phyloP scores from a whole-genome alignment of 2,888 invertebrate species.

The Deilephila porcellus region DNA sequence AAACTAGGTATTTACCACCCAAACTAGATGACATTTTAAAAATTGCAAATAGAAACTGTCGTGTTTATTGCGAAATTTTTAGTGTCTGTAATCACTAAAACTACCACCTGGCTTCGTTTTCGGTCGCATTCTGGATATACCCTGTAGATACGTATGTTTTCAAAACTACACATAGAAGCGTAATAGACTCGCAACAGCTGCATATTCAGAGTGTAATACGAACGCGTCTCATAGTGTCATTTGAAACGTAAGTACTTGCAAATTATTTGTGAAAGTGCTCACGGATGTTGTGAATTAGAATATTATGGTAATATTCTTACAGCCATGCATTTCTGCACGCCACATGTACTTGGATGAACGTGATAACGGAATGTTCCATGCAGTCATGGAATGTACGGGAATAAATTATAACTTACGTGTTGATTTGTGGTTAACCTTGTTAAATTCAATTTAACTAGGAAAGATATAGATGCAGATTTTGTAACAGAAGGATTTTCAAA shows the following conservation, averaged over 20 bases:
- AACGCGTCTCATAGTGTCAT: constrained; percentile 24
- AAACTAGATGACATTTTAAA: no score
- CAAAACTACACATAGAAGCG: background rate
- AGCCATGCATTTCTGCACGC: constrained; percentile 2
- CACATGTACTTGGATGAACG: constrained; percentile 5
- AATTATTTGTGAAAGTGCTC: constrained; percentile 51
- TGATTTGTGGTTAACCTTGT: background rate
- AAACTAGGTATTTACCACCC: no score
- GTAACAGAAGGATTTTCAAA: background rate
- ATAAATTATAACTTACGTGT: background rate
- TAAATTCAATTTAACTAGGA: background rate
- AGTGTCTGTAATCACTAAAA: no score
- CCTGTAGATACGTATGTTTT: background rate
- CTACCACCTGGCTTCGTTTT: no score
- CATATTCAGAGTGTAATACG: constrained; percentile 9
- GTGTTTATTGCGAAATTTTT: no score
- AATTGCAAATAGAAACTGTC: no score
- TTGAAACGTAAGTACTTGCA: constrained; percentile 43
- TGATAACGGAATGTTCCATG: constrained; percentile 1
- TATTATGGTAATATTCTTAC: constrained; percentile 46
- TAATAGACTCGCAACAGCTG: constrained; percentile 18
- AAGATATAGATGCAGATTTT: background rate
- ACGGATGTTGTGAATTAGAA: constrained; percentile 46
- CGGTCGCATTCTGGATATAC: no score
- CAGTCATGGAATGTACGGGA: background rate